Evolutionary conservation across 1,140 invertebrate species (phyloP), one percentile per base, ranked within the genome.

Genomic region (Caenorhabditis remanei): DNA sequence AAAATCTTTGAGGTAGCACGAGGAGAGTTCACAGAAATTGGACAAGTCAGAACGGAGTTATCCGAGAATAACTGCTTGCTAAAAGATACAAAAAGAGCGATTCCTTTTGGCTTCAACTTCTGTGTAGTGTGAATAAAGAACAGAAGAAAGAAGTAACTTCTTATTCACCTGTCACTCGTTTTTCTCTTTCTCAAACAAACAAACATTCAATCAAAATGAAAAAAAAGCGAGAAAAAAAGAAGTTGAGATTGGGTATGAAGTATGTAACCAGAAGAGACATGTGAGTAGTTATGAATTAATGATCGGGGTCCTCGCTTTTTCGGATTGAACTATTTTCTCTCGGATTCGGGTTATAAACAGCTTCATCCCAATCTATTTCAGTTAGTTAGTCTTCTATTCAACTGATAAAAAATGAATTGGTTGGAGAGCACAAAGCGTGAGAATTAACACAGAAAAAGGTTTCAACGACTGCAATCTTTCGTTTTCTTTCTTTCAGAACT

Each of bases 201-300:
- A 79, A 79, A 79, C 71, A 79, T 50, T 50, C n/a, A 79, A 50
- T 50, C 43, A 79, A 79, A 79, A 32, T 71, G 41, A 46, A 43
- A 16, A 53, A 50, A 13, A 79, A 71, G 24, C 43, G 19, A n/a
- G 5, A 43, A 71, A 79, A 24, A 79, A 50, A 48, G 13, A 79
- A 50, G n/a, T 79, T 79, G 71, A 40, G n/a, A 71, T 32, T 32
- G 32, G 32, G 43, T 14, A 13, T 19, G 41, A 79, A 79, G 14
- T 79, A 46, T 50, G 46, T 79, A 79, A 79, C 71, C 71, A 79
- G 46, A 14, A 79, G 46, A 79, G 46, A 79, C 16, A 16, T 79
- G 71, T 53, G 71, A 71, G 71, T 9, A 21, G 46, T 79, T 79
- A 79, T 79, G 71, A 79, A 79, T 79, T 79, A 79, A 79, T 79